Evolutionary conservation across 2,888 invertebrate genomes (phyloP).

Genomic region (Panorpa germanica): DNA sequence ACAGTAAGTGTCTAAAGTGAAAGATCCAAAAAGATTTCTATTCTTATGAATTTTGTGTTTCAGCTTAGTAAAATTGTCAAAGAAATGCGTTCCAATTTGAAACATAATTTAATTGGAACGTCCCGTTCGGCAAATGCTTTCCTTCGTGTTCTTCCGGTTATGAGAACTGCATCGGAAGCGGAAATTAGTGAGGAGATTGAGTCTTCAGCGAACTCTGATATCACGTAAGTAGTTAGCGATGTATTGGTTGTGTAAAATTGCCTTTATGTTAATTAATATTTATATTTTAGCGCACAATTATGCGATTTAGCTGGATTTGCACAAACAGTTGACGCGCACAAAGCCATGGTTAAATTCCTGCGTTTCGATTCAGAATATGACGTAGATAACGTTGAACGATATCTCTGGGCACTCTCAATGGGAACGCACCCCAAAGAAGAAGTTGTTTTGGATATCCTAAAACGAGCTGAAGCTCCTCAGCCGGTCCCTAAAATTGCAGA

Average conservation of each 20-base stretch:
- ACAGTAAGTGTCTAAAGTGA: slow-evolving; percentile 20
- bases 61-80: slow-evolving; percentile 34
- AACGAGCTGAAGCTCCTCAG: slow-evolving; percentile 20
- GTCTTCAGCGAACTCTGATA: slow-evolving; percentile 27
- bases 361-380: slow-evolving; percentile 27
- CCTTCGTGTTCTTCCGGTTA: slow-evolving; percentile 37
- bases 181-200: no score
- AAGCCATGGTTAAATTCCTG: slow-evolving; percentile 44
- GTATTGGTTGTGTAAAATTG: neutral
- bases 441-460: slow-evolving; percentile 23
- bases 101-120: slow-evolving; percentile 41
- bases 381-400: slow-evolving; percentile 44
- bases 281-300: slow-evolving; percentile 31
- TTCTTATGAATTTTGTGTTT: slow-evolving; percentile 14
- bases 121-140: slow-evolving; percentile 42
- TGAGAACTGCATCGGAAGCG: slow-evolving; percentile 34
- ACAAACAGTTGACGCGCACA: slow-evolving; percentile 45
- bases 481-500: slow-evolving; percentile 40
- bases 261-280: slow-evolving; percentile 7
- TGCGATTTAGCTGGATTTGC: slow-evolving; percentile 51
- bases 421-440: slow-evolving; percentile 39
- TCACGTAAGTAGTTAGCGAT: slow-evolving; percentile 10
- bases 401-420: slow-evolving; percentile 52
- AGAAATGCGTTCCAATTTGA: slow-evolving; percentile 30
- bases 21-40: slow-evolving; percentile 13